phyloP scores from a whole-genome alignment of 2,888 invertebrate species.

The Cyclophora albipunctata region DNA sequence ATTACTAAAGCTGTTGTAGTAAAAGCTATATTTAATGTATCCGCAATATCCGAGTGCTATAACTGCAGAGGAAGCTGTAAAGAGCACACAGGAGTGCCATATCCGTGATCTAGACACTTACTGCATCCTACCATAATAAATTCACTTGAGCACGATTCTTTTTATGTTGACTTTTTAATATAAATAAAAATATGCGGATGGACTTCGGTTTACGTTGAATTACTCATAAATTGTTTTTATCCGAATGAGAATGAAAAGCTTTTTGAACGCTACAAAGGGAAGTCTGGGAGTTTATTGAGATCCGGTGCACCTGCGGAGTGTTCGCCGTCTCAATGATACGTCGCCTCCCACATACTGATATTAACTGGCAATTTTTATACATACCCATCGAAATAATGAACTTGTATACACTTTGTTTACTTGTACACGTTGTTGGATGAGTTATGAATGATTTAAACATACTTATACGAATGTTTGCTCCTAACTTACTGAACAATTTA shows the following conservation, averaged over 20 bases:
- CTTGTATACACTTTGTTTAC: too few relatives aligned
- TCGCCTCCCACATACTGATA: constrained; percentile 2
- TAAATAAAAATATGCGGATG: constrained; percentile 9
- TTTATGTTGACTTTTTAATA: background rate
- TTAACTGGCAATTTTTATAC: constrained; percentile 1
- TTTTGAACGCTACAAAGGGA: constrained; percentile 32
- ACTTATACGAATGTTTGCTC: too few relatives aligned
- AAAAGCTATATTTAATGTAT: too few relatives aligned
- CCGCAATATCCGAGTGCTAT: constrained; percentile 4
- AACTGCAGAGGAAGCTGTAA: constrained; percentile 12
- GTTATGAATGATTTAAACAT: too few relatives aligned
- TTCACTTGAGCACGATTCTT: constrained; percentile 14
- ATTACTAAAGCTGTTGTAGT: too few relatives aligned
- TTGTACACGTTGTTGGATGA: too few relatives aligned
- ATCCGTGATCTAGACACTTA: constrained; percentile 21
- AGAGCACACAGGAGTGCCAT: constrained; percentile 21
- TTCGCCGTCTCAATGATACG: constrained; percentile 7
- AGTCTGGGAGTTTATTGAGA: constrained; percentile 33
- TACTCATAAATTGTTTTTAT: too few relatives aligned
- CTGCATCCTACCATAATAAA: constrained; percentile 14
- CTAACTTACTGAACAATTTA: too few relatives aligned
- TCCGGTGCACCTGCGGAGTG: constrained; percentile 30
- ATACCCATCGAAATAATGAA: background rate
- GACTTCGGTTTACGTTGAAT: too few relatives aligned
- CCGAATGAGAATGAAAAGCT: background rate